Evolutionary conservation across 2,113 vertebrate species (phyloP).

Genomic region (Tretioscincus oriximinensis): DNA sequence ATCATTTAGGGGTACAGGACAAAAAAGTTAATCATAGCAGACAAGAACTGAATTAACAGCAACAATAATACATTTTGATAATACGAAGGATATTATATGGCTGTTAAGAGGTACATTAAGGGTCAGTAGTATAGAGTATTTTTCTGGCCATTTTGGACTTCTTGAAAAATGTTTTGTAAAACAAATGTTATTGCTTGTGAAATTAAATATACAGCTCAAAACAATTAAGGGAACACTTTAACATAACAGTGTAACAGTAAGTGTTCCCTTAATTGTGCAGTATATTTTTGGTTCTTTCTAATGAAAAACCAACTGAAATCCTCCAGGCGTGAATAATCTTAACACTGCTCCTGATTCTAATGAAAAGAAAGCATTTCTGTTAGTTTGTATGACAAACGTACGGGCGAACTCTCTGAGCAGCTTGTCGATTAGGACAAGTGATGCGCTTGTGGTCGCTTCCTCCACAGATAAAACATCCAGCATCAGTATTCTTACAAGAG

Average conservation of each 20-base stretch:
- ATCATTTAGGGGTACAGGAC: neutral
- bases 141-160: neutral
- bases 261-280: too few species aligned
- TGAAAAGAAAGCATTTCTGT: neutral
- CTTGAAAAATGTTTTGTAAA: neutral
- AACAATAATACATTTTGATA: too few species aligned
- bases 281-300: neutral
- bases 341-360: neutral
- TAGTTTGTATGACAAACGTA: slow-evolving; percentile 55
- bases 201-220: neutral
- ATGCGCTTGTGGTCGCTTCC: slow-evolving; percentile 82
- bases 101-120: too few species aligned
- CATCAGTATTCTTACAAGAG: slow-evolving; percentile 62
- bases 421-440: slow-evolving; percentile 71
- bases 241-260: too few species aligned
- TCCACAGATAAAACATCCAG: slow-evolving; percentile 86
- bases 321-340: neutral
- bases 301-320: neutral
- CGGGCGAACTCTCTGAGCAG: slow-evolving; percentile 37
- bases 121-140: neutral
- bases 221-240: too few species aligned
- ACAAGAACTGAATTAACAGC: too few species aligned
- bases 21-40: neutral
- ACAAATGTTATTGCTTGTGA: neutral
- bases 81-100: too few species aligned